Evolutionary conservation across 2,888 invertebrate genomes (phyloP).

Genomic region (Drosophila ustulata): DNA sequence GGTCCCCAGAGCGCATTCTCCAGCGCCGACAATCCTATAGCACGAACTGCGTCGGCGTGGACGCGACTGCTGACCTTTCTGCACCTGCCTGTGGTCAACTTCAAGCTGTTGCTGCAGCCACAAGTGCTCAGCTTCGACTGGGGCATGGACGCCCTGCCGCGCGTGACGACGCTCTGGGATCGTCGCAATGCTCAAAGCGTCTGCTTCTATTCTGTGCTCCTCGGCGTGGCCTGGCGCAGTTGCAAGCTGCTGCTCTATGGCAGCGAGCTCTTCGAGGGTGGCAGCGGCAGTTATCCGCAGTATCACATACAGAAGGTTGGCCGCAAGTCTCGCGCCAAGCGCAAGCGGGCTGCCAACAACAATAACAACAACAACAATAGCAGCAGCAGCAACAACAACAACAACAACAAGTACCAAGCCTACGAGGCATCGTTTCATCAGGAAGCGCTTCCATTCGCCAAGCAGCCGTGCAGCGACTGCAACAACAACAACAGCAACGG

Average conservation of each 20-base stretch:
- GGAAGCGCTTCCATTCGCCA: constrained; percentile 60
- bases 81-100: constrained; percentile 96
- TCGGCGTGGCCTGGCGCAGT: constrained; percentile 77
- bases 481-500: constrained; percentile 66
- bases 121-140: constrained; percentile 97
- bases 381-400: constrained; percentile 30
- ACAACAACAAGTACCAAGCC: constrained; percentile 44
- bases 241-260: constrained; percentile 61
- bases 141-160: constrained; percentile 98
- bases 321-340: constrained; percentile 84
- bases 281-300: constrained; percentile 51
- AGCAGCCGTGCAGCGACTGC: constrained; percentile 63
- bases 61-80: constrained; percentile 95
- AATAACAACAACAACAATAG: constrained; percentile 33
- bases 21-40: constrained; percentile 97
- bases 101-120: constrained; percentile 94
- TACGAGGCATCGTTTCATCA: constrained; percentile 57
- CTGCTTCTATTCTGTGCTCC: constrained; percentile 89
- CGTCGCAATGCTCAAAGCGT: constrained; percentile 91
- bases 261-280: constrained; percentile 26
- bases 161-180: constrained; percentile 92
- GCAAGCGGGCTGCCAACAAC: constrained; percentile 69
- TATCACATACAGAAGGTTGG: constrained; percentile 79
- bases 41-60: constrained; percentile 92
- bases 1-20: constrained; percentile 91